Evolutionary conservation across 2,888 invertebrate species (phyloP).

Genomic region (Oasisia sp.): DNA sequence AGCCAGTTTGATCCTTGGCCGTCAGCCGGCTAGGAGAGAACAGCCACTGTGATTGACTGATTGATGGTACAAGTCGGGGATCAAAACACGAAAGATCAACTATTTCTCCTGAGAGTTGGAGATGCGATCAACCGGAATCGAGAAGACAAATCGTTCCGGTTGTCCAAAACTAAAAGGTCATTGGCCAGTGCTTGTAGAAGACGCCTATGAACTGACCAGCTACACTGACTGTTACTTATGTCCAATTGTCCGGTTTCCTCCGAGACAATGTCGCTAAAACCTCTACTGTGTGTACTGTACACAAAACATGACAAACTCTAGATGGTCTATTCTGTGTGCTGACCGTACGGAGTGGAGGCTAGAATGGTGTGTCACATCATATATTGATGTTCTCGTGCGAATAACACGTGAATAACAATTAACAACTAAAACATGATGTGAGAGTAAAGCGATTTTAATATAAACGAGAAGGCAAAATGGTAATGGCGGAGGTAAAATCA

Average conservation of each 20-base stretch:
- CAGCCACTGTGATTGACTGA: not conserved
- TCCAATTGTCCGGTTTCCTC: not conserved
- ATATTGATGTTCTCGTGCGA: not conserved
- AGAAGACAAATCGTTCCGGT: not conserved
- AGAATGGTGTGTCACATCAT: no score
- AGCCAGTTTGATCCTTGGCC: not conserved
- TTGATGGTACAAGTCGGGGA: not conserved
- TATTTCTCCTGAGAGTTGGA: not conserved
- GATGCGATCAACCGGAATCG: not conserved
- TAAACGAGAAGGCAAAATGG: no score
- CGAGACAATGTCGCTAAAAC: not conserved
- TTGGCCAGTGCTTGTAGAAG: not conserved
- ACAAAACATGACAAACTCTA: no score
- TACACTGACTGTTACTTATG: not conserved
- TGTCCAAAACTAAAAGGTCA: not conserved
- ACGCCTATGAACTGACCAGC: not conserved
- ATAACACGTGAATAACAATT: not conserved
- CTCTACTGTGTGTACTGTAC: no score
- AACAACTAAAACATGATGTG: no score
- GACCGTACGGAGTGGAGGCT: no score
- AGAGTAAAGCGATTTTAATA: no score
- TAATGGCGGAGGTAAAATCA: no score
- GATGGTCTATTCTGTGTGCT: no score
- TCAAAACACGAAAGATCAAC: not conserved
- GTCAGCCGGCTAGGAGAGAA: not conserved